Percentiles rank a stretch among this genome's conserved stretches.
phyloP scores from a whole-genome alignment of 2,113 vertebrate genomes.

The Oryzias woworae region DNA sequence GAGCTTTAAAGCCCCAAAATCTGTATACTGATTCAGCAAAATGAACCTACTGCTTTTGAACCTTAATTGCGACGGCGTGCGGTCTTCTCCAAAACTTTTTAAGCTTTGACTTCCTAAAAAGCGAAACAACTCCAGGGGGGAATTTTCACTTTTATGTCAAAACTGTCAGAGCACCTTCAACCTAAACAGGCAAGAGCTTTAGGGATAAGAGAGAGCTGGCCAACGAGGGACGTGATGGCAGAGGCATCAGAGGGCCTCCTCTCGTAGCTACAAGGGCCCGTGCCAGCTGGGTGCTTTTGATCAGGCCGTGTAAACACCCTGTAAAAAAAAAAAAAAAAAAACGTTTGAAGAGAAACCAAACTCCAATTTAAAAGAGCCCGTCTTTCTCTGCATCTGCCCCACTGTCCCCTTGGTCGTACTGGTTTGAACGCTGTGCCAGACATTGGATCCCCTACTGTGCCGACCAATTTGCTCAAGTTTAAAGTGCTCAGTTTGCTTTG shows the following conservation, averaged over 20 bases:
- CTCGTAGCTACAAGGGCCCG: constrained; percentile 50
- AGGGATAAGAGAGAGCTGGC: constrained; percentile 8
- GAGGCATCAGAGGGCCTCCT: constrained; percentile 54
- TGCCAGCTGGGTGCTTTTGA: constrained; percentile 70
- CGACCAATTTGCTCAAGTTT: constrained; percentile 61
- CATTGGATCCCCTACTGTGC: constrained; percentile 45
- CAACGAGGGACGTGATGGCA: constrained; percentile 39
- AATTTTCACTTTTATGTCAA: constrained; percentile 8
- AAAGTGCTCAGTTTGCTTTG: constrained; percentile 50
- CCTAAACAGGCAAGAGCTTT: neutral
- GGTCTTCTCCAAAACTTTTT: no score
- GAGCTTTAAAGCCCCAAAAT: no score
- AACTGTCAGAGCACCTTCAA: constrained; percentile 20
- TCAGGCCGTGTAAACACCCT: constrained; percentile 65
- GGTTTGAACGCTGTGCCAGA: constrained; percentile 59
- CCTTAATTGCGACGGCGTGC: no score
- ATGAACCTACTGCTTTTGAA: no score
- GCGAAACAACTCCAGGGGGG: no score
- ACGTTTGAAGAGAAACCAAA: constrained; percentile 72
- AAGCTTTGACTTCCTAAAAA: no score
- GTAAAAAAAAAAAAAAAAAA: constrained; percentile 29
- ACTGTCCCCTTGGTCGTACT: constrained; percentile 25
- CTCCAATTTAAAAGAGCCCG: constrained; percentile 60
- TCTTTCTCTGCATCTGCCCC: constrained; percentile 29
- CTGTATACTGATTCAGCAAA: no score